Evolutionary conservation across 2,113 vertebrate species (phyloP).

Genomic region (Hemicordylus capensis): DNA sequence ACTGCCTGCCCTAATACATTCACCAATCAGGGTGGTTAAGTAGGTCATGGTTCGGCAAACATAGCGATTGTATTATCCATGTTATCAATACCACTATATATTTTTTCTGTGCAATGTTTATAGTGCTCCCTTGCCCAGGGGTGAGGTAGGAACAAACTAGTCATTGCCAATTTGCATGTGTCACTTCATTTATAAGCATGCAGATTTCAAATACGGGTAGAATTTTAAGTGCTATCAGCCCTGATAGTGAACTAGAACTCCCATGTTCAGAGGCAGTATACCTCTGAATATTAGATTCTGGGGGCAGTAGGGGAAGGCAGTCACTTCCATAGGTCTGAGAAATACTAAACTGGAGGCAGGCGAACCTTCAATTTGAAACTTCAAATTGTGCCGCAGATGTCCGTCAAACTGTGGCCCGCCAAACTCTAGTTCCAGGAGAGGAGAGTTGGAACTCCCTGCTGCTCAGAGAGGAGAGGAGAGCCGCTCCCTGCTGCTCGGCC

Average conservation of each 20-base stretch:
- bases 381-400: too few relatives aligned
- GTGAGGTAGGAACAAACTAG: background rate
- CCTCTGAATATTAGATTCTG: background rate
- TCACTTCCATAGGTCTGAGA: background rate
- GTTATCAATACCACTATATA: background rate
- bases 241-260: background rate
- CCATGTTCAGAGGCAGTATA: background rate
- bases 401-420: too few relatives aligned
- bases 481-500: too few relatives aligned
- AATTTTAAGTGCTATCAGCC: background rate
- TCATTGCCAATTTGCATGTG: background rate
- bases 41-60: slow-evolving; percentile 52
- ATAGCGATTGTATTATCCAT: background rate
- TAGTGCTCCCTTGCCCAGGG: background rate
- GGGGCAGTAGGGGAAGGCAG: too few relatives aligned
- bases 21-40: slow-evolving; percentile 25
- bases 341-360: too few relatives aligned
- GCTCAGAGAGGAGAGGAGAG: too few relatives aligned
- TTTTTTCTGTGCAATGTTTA: background rate
- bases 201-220: background rate
- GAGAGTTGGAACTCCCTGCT: too few relatives aligned
- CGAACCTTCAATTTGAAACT: too few relatives aligned
- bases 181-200: background rate
- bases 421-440: too few relatives aligned
- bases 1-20: slow-evolving; percentile 22